A percentile compares a stretch with the other conserved stretches of the same genome.
Conservation (phyloP, 2,113 vertebrate species). For the Orycteropus afer region DNA sequence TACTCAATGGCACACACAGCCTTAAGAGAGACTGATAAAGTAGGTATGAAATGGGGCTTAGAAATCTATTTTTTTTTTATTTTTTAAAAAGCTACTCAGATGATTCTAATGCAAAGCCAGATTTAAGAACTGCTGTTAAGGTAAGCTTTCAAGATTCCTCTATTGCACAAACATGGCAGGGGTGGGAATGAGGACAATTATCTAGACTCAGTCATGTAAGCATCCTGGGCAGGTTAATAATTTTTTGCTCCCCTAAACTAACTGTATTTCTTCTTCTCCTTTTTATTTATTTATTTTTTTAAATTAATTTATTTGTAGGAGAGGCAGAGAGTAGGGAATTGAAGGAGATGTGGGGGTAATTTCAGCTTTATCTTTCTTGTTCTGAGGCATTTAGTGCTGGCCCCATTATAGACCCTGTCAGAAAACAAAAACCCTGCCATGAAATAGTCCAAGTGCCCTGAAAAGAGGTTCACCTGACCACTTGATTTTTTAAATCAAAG, state of each 20-base stretch:
- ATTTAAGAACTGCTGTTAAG: not conserved
- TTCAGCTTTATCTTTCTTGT: not conserved
- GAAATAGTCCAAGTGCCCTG: not conserved
- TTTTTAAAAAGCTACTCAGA: not conserved
- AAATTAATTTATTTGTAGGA: not conserved
- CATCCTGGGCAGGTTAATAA: not conserved
- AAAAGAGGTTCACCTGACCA: not conserved
- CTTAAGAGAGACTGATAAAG: not conserved
- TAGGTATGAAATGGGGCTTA: not conserved
- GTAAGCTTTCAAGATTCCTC: not conserved
- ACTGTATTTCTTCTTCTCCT: not conserved
- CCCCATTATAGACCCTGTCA: not conserved
- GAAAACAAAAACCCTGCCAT: not conserved
- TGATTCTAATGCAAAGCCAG: not conserved
- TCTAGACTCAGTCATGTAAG: not conserved
- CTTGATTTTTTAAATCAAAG: not conserved
- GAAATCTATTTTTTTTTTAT: not conserved
- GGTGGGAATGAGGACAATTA: not conserved
- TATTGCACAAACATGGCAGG: not conserved
- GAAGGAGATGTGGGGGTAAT: not conserved
- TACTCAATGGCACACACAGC: not conserved
- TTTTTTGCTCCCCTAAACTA: not conserved
- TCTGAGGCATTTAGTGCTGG: not conserved
- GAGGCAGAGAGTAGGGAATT: not conserved
- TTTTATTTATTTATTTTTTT: not conserved